Base-by-base conservation (phyloP, 2,888 invertebrate species). In the Sinohyriopsis cumingii region DNA sequence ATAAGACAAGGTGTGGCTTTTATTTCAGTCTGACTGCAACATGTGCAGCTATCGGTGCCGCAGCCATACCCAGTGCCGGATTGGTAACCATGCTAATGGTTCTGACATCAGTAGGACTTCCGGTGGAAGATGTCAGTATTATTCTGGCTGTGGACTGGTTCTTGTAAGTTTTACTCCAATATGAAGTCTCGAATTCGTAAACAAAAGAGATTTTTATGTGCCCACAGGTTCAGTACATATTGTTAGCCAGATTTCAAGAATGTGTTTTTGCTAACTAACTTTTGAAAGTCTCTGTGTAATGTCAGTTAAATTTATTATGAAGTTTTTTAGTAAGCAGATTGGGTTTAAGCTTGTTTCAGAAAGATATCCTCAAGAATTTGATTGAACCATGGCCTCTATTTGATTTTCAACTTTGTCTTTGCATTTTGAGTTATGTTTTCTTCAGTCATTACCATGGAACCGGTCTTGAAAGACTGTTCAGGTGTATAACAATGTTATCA, bases 71-170 rank as follows among this genome's bases (percentile, higher is more conserved):
- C 28, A 92, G 92, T 77, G 93, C 93, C 66, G 93, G 93, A 55
- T 89, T 94, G 69, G 93, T 94, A 69, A 94, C 93, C 53, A 94
- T 94, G 92, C 84, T 94, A 63, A 90, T 94, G 75, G 93, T 94
- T 45, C 88, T 94, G 69, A 92, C 92, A 28, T 92, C 93, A 24
- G 91, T 94, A 22, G 93, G 93, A 45, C 90, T 94, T 65, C 94
- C 93, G 18, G 92, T 92, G 1, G 91, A 92, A 69, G 93, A 94
- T 84, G 92, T 93, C 79, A 92, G 93, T 55, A 90, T 94, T 75
- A 91, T 94, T 63, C 92, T 94, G 75, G 92, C 93, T 53, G 93
- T 94, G 65, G 94, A 94, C 86, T 94, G 93, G 93, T 90, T 94
- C 71, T 85, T 94, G 93, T 93, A 86, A 91, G 91, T 90, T 56